A percentile compares a stretch with the other conserved stretches of the same genome.
phyloP scores from a whole-genome alignment of 2,888 invertebrate genomes.

The Diplazon laetatorius region DNA sequence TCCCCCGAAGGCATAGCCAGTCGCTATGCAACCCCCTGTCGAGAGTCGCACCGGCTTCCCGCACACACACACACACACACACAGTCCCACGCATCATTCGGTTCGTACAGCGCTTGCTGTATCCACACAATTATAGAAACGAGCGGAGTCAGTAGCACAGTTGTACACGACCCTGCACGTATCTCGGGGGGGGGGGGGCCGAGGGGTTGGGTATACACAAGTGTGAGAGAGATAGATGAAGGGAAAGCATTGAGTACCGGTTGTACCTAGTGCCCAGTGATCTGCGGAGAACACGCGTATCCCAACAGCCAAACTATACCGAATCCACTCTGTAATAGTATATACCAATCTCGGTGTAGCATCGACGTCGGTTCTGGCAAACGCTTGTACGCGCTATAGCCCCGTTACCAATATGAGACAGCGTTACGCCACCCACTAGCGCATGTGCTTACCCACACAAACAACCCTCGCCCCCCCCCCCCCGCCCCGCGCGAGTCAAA shows the following conservation, averaged over 20 bases:
- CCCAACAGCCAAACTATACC: constrained; percentile 32
- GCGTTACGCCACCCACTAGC: not conserved
- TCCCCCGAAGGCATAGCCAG: constrained; percentile 63
- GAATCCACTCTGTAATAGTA: constrained; percentile 44
- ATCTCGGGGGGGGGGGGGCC: too few species aligned
- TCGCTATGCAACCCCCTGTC: constrained; percentile 28
- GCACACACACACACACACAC: constrained; percentile 7
- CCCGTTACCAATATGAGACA: constrained; percentile 36
- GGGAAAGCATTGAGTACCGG: constrained; percentile 39
- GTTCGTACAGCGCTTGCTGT: not conserved
- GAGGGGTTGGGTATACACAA: not conserved
- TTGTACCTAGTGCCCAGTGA: constrained; percentile 48
- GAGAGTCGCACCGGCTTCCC: constrained; percentile 21
- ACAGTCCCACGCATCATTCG: constrained; percentile 28
- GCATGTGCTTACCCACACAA: not conserved
- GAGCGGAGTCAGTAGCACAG: constrained; percentile 35
- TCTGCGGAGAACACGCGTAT: constrained; percentile 46
- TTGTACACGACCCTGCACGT: constrained; percentile 12
- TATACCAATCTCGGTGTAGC: constrained; percentile 50
- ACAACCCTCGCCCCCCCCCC: too few species aligned
- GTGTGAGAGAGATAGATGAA: constrained; percentile 31
- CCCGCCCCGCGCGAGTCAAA: not conserved
- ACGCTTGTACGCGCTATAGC: constrained; percentile 30
- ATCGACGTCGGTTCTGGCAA: constrained; percentile 17
- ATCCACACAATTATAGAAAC: constrained; percentile 45